Evolutionary conservation across 2,797 vertebrate species (phyloP), one percentile per base, ranked within the genome.

Genomic region (Calcarius lapponicus): DNA sequence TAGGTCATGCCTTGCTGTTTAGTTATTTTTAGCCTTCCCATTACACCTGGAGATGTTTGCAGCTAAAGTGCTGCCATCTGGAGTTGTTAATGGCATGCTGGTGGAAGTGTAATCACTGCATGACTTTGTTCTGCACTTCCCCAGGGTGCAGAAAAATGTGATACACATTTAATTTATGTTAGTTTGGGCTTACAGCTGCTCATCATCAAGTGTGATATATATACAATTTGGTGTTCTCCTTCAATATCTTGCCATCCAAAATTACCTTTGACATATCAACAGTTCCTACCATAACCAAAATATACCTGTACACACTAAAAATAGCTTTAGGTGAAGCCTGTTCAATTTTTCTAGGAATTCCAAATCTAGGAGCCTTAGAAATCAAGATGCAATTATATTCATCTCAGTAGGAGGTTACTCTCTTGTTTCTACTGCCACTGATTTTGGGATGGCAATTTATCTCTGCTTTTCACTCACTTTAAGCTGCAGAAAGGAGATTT

Each of bases 31-130:
- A 97, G 92, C 79, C 92, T 92, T 64, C 83, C 94, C 81, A 90
- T 96, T 95, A 95, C 58, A 97, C 93, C 95, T 97, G 95, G 96
- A 91, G 93, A 89, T 87, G 89, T 97, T 86, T 96, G 60, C 81
- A 95, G 84, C 75, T 96, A 93, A 96, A 95, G 96, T 96, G 86
- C 92, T 96, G 95, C 95, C 96, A 96, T 97, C 95, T 97, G 97
- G 97, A 97, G 92, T 95, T 97, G 96, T 95, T 97, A 97, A 95
- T 97, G 87, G 90, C 62, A 87, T 90, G 95, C 88, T 96, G 88
- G 96, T 94, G 94, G 82, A 96, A 95, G 93, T 85, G 93, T 97
- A 92, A 96, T 96, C 95, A 96, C 69, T 81, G 87, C 85, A 83
- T 93, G 91, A 94, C 94, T 97, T 93, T 96, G 65, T 88, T 91